Evolutionary conservation across 2,113 vertebrate species (phyloP).

Genomic region (Alectura lathami): DNA sequence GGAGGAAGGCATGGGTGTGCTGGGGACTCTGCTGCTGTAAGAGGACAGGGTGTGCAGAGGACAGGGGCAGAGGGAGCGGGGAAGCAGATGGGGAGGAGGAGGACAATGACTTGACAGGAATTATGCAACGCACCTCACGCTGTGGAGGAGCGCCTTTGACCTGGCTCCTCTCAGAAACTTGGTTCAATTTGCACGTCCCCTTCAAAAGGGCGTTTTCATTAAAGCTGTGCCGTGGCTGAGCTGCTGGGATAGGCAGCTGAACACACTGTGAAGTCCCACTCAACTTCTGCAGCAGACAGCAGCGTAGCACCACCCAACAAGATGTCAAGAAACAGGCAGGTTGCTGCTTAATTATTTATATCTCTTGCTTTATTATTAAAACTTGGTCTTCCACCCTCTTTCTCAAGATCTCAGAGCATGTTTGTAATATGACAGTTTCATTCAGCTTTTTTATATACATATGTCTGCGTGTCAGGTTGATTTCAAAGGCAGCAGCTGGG

Average conservation of each 20-base stretch:
- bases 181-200: neutral
- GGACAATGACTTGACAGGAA: neutral
- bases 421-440: neutral
- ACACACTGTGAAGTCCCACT: neutral
- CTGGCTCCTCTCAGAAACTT: neutral
- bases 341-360: neutral
- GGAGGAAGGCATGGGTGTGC: neutral
- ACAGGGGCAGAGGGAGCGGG: neutral
- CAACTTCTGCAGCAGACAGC: neutral
- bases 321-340: neutral
- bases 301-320: neutral
- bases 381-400: neutral
- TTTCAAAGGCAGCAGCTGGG: neutral
- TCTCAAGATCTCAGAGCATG: neutral
- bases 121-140: neutral
- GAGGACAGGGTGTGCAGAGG: neutral
- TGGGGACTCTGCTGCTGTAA: neutral
- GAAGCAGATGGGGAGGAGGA: neutral
- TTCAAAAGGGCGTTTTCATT: slow-evolving; percentile 8
- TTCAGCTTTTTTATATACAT: neutral
- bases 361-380: neutral
- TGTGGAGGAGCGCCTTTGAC: neutral
- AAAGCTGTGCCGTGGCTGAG: neutral
- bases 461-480: neutral
- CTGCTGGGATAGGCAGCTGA: neutral